Evolutionary conservation across 2,888 invertebrate genomes (phyloP), one percentile per base, ranked within the genome.

Genomic region (Eurois occulta): DNA sequence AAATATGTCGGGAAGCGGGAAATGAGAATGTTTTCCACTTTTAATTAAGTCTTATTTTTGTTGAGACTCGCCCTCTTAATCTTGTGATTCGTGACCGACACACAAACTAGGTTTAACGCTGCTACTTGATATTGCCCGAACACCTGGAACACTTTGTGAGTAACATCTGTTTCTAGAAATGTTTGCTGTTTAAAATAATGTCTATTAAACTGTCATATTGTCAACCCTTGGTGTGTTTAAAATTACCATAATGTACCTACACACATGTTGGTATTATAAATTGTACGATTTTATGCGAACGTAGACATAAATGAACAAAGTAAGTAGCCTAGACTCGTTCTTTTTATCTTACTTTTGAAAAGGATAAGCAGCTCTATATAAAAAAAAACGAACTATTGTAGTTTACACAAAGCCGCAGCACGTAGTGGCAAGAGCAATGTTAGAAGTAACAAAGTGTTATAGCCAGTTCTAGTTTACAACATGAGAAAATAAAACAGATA

Each of bases 1-100:
- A 91, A 91, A 91, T 90, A 90, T 90, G 89, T 88, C 84, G 70
- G 86, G 69, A 81, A 87, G 72, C 77, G 78, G 81, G 76, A 87
- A 90, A 90, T 88, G 86, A 88, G 89, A 91, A 88, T 89, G 90
- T 91, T 91, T 90, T 85, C 86, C 88, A 89, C 88, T 92, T 93
- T 92, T 94, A 94, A 94, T 94, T 93, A 94, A 93, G 92, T 92
- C 91, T 88, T 91, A 91, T 92, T 93, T 93, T 92, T 91, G 88
- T 91, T 91, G 89, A 87, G 89, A 90, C 85, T 89, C 75, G 87
- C 86, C 83, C 88, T 88, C 87, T 91, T 89, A 90, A 90, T 91
- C 89, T 89, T 83, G 87, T 85, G 89, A 90, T 87, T 91, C 94
- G 94, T 93, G 94, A 93, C 91, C 88, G 87, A 92, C 89, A 92